phyloP scores from a whole-genome alignment of 1,140 invertebrate species.

The Drosophila bifasciata region DNA sequence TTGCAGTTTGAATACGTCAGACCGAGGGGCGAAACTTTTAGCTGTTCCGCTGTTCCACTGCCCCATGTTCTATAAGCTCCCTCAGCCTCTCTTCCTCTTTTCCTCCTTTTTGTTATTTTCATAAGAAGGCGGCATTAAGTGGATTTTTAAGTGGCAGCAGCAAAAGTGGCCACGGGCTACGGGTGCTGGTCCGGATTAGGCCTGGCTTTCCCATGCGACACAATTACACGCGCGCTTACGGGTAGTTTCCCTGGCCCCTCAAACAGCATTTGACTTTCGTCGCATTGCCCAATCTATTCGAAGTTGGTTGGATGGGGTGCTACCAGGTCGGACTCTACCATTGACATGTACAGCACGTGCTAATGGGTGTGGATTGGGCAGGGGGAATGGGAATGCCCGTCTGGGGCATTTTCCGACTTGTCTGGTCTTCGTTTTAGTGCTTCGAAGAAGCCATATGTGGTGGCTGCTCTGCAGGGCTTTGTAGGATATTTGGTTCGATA shows the following conservation, averaged over 20 bases:
- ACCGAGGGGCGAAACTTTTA: constrained; percentile 13
- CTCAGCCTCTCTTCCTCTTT: constrained; percentile 9
- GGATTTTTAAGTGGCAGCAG: constrained; percentile 80
- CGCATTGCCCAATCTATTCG: constrained; percentile 20
- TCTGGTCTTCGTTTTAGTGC: constrained; percentile 6
- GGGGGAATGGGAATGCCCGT: too few species aligned
- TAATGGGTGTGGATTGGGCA: constrained; percentile 52
- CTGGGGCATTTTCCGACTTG: neutral
- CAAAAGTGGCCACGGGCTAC: constrained; percentile 76
- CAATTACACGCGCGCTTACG: constrained; percentile 71
- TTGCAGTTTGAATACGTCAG: constrained; percentile 81
- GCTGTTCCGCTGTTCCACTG: constrained; percentile 6
- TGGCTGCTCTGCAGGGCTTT: too few species aligned
- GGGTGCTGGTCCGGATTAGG: constrained; percentile 50
- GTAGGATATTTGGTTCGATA: too few species aligned
- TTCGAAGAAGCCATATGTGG: constrained; percentile 1
- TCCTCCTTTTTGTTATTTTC: constrained; percentile 46
- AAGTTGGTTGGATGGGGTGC: neutral
- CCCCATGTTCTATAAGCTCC: neutral
- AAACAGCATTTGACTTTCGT: constrained; percentile 38
- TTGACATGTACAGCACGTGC: constrained; percentile 74
- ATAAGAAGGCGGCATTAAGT: constrained; percentile 74
- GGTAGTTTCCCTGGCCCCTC: constrained; percentile 14
- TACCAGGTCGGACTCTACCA: constrained; percentile 54
- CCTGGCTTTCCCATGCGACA: constrained; percentile 57